Evolutionary conservation across 2,888 invertebrate species (phyloP), one percentile per base, ranked within the genome.

Genomic region (Agriopis marginaria): DNA sequence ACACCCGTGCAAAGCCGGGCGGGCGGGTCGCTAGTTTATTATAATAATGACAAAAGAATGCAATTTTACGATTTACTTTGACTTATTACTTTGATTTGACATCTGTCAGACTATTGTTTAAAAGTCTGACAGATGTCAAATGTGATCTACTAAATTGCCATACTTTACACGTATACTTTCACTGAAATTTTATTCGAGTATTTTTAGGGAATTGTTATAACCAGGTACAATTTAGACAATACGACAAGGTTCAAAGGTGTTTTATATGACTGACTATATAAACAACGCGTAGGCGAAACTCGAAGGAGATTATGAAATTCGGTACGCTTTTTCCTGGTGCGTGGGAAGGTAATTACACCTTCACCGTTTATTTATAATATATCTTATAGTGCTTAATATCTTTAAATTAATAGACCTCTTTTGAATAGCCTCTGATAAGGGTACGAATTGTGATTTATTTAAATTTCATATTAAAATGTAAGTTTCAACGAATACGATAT

Each of bases 271-370:
- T 11, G 17, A 55, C 39, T 47, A n/a, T 65, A 61, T 61, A 65
- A 68, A 63, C 60, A 63, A 59, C 39, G 77, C 72, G 85, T 86
- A 81, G 89, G 88, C 84, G 86, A 77, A 73, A 72, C 79, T 53
- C 45, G 45, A 59, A 47, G 62, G 78, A 74, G 82, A 86, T 93
- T 93, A 88, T 89, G 92, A 89, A 92, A 93, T 87, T 87, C 75
- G 80, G 81, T 82, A 80, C 81, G 89, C 87, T 90, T 92, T 91
- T 90, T 86, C 85, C 84, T 76, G 77, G 78, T 76, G 88, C 89
- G 92, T 92, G 84, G 93, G 93, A 82, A 63, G 87, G 75, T 92
- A 92, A 93, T 93, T 93, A 91, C 87, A 90, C 83, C 82, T 85
- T 83, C 69, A 79, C 79, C 79, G 81, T 83, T 89, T 89, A 89